A percentile compares a stretch with the other conserved stretches of the same genome.
Evolutionary conservation across 2,113 vertebrate genomes (phyloP).

Genomic region (Mus spicilegus): DNA sequence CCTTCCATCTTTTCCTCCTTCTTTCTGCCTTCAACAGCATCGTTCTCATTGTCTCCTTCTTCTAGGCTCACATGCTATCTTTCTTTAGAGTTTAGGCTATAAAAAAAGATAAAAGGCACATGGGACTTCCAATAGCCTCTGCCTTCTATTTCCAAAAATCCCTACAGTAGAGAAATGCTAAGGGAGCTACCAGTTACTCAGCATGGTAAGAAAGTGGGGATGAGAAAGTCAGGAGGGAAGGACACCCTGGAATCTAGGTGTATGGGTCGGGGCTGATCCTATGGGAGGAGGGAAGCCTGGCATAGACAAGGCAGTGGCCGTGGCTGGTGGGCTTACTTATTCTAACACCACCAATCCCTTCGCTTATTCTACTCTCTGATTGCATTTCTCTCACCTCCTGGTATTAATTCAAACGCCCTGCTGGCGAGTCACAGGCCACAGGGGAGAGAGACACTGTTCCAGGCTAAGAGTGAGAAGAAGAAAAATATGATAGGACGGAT

Average conservation of each 20-base stretch:
- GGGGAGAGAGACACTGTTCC: neutral
- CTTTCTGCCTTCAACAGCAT: neutral
- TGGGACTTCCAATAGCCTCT: neutral
- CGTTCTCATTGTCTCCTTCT: neutral
- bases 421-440: neutral
- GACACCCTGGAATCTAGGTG: neutral
- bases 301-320: neutral
- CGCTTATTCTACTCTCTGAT: neutral
- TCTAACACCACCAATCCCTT: neutral
- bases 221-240: neutral
- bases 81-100: neutral
- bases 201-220: neutral
- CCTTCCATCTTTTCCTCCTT: neutral
- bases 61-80: neutral
- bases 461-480: neutral
- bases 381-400: neutral
- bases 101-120: neutral
- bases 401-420: neutral
- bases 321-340: neutral
- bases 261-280: neutral
- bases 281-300: neutral
- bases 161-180: neutral
- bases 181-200: neutral
- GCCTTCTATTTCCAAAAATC: slow-evolving; percentile 10
- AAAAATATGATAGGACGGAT: neutral